Percentiles rank a stretch among this genome's conserved stretches.
These are phyloP conservation scores for Plecturocebus donacophilus DNA, from an alignment of 2,113 vertebrate species.

Conservation along the genomic window DNA sequence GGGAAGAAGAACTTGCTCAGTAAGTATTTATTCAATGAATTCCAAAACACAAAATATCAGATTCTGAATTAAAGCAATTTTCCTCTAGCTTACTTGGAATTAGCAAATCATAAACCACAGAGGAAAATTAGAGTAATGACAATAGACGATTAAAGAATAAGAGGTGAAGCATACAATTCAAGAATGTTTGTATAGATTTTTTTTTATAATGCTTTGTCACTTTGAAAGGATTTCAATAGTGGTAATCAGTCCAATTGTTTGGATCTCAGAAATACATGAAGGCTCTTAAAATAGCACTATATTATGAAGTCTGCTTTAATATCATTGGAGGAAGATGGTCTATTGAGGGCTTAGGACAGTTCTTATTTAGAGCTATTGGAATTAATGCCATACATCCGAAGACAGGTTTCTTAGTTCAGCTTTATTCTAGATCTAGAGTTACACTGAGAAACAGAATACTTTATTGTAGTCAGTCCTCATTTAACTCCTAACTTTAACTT, in stretches of 20 bases:
- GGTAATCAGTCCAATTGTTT: conserved; percentile 67
- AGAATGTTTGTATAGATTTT: neutral
- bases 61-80: conserved; percentile 41
- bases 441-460: neutral
- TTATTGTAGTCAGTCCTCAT: neutral
- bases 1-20: neutral
- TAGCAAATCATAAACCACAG: conserved; percentile 32
- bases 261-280: conserved; percentile 31
- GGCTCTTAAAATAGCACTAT: conserved; percentile 50
- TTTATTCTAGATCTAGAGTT: neutral
- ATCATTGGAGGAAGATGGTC: conserved; percentile 5
- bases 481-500: neutral
- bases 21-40: neutral
- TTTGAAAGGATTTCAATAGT: conserved; percentile 39
- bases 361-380: conserved; percentile 24
- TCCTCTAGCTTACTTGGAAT: conserved; percentile 32
- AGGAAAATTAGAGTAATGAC: conserved; percentile 25
- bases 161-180: neutral
- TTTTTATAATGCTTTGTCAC: neutral
- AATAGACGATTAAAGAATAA: conserved; percentile 45
- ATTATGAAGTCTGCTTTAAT: neutral
- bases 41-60: neutral
- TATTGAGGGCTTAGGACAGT: conserved; percentile 39
- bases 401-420: neutral
- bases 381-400: neutral